These are phyloP conservation scores for Sus cebifrons DNA, from an alignment of 2,797 vertebrate genomes.

Conservation along the genomic window DNA sequence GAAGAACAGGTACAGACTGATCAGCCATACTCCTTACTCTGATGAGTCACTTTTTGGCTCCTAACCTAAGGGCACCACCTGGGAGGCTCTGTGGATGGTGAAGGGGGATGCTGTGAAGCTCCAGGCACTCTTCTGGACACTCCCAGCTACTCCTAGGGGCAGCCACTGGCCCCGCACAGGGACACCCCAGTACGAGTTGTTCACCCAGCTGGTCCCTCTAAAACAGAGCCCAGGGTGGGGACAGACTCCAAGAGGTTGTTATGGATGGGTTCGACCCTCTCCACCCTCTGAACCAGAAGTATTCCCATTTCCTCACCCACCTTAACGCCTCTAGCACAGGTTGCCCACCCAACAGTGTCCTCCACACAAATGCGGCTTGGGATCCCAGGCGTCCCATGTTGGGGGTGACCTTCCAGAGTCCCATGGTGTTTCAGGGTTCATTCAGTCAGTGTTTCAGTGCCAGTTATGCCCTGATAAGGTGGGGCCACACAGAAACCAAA, in stretches of 20 bases:
- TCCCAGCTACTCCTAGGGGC: neutral
- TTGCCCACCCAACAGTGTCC: rapidly evolving
- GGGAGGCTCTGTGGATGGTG: conserved; percentile 51
- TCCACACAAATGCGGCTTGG: neutral
- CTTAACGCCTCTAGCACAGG: neutral
- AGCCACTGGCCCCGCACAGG: neutral
- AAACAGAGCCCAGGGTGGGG: rapidly evolving
- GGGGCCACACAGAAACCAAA: conserved; percentile 68
- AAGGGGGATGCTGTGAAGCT: conserved; percentile 86
- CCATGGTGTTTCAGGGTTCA: conserved; percentile 48
- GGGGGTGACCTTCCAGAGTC: neutral
- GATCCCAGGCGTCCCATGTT: neutral
- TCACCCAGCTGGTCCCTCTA: neutral
- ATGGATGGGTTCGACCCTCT: neutral
- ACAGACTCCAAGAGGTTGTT: neutral
- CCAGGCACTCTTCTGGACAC: neutral
- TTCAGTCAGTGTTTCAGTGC: conserved; percentile 17
- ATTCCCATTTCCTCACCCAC: conserved; percentile 80
- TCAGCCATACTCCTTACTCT: too few species aligned
- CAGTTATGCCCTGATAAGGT: neutral
- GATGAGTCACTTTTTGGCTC: too few species aligned
- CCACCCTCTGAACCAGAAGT: neutral
- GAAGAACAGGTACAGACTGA: conserved; percentile 85
- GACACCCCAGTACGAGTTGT: conserved; percentile 78
- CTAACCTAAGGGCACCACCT: too few species aligned